phyloP scores from a whole-genome alignment of 2,797 vertebrate genomes.

The Dicrostonyx torquatus region DNA sequence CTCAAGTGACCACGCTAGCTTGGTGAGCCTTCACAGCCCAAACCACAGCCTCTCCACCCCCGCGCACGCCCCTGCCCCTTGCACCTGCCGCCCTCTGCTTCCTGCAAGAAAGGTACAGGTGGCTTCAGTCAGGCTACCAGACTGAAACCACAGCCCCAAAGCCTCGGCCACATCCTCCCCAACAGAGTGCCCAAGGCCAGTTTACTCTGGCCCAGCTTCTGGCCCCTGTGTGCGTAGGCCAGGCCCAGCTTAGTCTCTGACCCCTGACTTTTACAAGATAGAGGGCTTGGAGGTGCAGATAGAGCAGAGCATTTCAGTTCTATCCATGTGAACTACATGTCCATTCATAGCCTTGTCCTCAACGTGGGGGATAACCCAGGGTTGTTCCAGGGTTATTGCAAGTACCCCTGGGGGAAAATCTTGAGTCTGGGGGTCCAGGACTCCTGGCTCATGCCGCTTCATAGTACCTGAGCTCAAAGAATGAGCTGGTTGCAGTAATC shows the following conservation, averaged over 20 bases:
- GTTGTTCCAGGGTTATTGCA: neutral
- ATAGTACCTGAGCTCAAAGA: neutral
- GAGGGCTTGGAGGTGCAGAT: neutral
- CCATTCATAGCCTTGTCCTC: accelerated
- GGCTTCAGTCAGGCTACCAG: slow-evolving; percentile 44
- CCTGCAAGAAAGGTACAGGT: slow-evolving; percentile 58
- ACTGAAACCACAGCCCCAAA: slow-evolving; percentile 48
- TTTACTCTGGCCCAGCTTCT: neutral
- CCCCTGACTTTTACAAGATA: neutral
- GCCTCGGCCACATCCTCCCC: slow-evolving; percentile 66
- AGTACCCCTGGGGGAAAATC: neutral
- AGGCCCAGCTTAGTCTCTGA: neutral
- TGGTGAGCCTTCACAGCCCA: neutral
- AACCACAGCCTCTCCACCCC: slow-evolving; percentile 49
- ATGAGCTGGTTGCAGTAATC: neutral
- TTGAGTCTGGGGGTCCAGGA: neutral
- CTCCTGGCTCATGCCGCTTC: neutral
- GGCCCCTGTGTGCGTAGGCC: neutral
- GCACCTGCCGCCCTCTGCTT: slow-evolving; percentile 60
- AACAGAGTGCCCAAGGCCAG: neutral
- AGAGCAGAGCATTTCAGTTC: neutral
- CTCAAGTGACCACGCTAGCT: slow-evolving; percentile 27
- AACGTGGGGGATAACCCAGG: neutral
- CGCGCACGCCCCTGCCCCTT: neutral
- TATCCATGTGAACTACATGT: neutral